Conservation (phyloP, 1,140 invertebrate genomes). For the Trinorchestia longiramus region DNA sequence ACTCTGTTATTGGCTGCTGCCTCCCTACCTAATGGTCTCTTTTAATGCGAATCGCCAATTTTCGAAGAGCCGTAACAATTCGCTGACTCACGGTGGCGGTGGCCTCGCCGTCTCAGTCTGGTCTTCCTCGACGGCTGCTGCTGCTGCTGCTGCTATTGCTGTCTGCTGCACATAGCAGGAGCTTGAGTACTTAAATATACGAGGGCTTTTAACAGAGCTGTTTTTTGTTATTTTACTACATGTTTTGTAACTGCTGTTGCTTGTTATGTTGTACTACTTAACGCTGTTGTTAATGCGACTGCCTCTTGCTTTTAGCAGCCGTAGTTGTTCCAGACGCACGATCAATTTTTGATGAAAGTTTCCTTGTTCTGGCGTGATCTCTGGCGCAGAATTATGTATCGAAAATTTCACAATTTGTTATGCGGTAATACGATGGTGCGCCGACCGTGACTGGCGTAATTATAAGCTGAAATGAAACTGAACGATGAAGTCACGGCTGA, state of each 20-base stretch:
- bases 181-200: not conserved
- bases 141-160: not conserved
- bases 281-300: not conserved
- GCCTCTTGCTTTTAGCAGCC: not conserved
- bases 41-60: slow-evolving; percentile 52
- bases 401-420: not conserved
- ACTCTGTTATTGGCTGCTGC: slow-evolving; percentile 50
- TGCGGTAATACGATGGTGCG: not conserved
- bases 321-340: not conserved
- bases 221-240: not conserved
- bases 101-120: not conserved
- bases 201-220: not conserved
- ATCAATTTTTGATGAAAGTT: not conserved
- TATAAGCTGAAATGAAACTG: not conserved
- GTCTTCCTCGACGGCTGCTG: not conserved
- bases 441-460: not conserved
- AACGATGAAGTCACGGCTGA: not conserved
- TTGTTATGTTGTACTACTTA: not conserved
- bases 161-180: not conserved
- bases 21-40: slow-evolving; percentile 48
- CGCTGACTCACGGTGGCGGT: slow-evolving; percentile 20
- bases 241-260: not conserved
- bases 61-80: slow-evolving; percentile 44
- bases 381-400: not conserved
- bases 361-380: not conserved